phyloP scores from a whole-genome alignment of 2,888 invertebrate species.

The Leptinotarsa tumamoca region DNA sequence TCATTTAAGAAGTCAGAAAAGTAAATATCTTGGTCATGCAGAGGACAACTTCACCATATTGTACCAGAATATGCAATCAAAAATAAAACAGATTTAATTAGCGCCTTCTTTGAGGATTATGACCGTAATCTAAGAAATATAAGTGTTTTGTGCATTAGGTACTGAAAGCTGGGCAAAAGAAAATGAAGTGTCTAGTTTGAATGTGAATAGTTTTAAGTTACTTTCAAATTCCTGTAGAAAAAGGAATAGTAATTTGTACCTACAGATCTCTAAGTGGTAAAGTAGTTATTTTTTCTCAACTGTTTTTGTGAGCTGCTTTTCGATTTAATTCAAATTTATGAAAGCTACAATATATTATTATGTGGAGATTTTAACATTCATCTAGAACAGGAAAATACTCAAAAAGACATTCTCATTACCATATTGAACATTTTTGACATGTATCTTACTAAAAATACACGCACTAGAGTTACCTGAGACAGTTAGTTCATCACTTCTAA shows the following conservation, averaged over 20 bases:
- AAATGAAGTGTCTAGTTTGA: neutral
- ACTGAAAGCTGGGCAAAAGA: neutral
- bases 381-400: too few relatives aligned
- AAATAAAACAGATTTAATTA: neutral
- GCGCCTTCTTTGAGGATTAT: neutral
- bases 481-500: too few relatives aligned
- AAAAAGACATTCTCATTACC: too few relatives aligned
- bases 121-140: neutral
- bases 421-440: too few relatives aligned
- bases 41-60: neutral
- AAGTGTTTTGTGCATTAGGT: neutral
- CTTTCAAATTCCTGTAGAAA: neutral
- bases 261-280: neutral
- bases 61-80: neutral
- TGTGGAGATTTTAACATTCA: too few relatives aligned
- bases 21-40: neutral
- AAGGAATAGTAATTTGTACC: neutral
- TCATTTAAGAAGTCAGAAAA: neutral
- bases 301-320: neutral
- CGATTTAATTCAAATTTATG: neutral
- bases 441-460: too few relatives aligned
- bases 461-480: too few relatives aligned
- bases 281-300: neutral
- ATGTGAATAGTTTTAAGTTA: neutral
- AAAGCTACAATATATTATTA: neutral